phyloP scores from a whole-genome alignment of 2,113 vertebrate species.

The Dipodomys ordii region DNA sequence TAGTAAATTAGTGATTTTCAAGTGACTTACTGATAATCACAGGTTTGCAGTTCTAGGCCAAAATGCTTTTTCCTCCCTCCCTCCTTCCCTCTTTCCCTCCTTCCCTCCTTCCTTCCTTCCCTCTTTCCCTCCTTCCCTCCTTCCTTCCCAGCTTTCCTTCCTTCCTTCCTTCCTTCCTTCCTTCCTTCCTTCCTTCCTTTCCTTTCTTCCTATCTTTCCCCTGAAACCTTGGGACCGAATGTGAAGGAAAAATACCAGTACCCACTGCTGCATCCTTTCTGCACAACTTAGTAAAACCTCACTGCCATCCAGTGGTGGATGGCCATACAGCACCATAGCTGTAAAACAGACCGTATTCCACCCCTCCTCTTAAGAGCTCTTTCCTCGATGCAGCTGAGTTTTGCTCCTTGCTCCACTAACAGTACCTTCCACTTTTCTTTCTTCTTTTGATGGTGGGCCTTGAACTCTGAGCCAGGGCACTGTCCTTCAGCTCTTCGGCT shows the following conservation, averaged over 20 bases:
- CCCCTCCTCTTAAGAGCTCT: background rate
- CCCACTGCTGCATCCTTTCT: background rate
- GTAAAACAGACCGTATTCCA: fast-evolving
- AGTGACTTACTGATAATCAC: background rate
- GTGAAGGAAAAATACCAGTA: too few relatives aligned
- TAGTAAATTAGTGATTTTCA: constrained; percentile 33
- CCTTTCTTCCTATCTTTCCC: background rate
- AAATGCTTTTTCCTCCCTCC: background rate
- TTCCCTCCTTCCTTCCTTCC: too few relatives aligned
- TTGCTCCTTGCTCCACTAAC: background rate
- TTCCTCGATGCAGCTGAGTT: background rate
- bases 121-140: too few relatives aligned
- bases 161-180: too few relatives aligned
- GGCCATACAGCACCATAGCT: background rate
- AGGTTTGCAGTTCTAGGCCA: background rate
- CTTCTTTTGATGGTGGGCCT: background rate
- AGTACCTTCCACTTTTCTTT: background rate
- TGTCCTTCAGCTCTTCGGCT: too few relatives aligned
- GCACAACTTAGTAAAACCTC: background rate
- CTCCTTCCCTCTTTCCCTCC: too few relatives aligned
- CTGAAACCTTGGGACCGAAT: background rate
- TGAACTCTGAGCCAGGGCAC: background rate
- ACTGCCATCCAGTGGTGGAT: constrained; percentile 62
- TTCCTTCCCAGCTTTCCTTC: too few relatives aligned
- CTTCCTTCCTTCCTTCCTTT: too few relatives aligned